Evolutionary conservation across 2,113 vertebrate species (phyloP).

Genomic region (Zosterops hypoxanthus): DNA sequence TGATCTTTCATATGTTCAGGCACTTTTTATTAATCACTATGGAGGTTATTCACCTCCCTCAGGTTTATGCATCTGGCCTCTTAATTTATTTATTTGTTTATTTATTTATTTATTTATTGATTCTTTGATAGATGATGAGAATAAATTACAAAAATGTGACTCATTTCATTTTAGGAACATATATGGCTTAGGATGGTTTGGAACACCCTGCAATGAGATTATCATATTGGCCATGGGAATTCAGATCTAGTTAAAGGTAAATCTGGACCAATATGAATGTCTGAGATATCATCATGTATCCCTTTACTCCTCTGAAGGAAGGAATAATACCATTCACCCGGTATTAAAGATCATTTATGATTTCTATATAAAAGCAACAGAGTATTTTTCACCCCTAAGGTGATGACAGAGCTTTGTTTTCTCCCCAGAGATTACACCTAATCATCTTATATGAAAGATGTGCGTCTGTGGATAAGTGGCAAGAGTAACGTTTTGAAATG

Average conservation of each 20-base stretch:
- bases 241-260: background rate
- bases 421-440: background rate
- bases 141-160: background rate
- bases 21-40: background rate
- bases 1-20: background rate
- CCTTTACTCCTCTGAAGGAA: background rate
- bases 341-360: background rate
- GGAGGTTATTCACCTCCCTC: background rate
- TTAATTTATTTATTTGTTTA: background rate
- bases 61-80: background rate
- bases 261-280: background rate
- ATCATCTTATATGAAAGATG: background rate
- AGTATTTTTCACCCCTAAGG: background rate
- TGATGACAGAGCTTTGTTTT: background rate
- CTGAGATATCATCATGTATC: background rate
- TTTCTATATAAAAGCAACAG: background rate
- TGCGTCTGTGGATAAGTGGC: background rate
- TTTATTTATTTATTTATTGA: background rate
- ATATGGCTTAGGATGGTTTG: background rate
- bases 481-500: background rate
- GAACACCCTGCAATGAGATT: background rate
- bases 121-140: rapidly evolving
- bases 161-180: background rate
- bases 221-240: background rate
- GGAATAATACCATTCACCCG: background rate